Base-by-base conservation (phyloP, 2,888 invertebrate genomes). In the Limenitis camilla region DNA sequence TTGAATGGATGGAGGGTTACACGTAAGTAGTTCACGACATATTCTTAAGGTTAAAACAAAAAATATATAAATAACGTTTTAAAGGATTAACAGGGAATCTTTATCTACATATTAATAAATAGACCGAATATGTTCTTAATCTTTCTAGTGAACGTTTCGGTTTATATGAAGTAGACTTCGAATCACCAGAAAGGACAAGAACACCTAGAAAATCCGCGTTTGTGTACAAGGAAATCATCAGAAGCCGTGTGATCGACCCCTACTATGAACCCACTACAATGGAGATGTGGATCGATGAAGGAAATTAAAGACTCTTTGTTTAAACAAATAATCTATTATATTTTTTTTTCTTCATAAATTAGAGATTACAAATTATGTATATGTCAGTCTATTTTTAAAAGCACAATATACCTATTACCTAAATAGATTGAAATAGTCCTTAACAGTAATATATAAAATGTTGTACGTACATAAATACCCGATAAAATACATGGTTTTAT, bases 131-230 rank as follows among this genome's bases (percentile, higher is more conserved):
- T n/a, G n/a, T 42, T 31, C 19, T 19, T 54, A 50, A 61, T 52
- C 56, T 66, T 81, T 79, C 46, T 73, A 92, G 92, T 9, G 86
- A 89, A 60, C 88, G 88, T 63, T 94, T 92, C 70, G 94, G 94
- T 5, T 61, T 94, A 0, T 91, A 91, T 65, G 72, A 88, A 30
- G 92, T 94, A 0, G 89, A 94, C 71, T 92, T 92, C 68, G 77
- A 80, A 9, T 89, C 90, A 59, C 88, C 90, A 0, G 78, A 81
- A 1, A 89, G 91, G 62, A 83, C 89, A 0, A 88, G 94, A 62
- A 90, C 88, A 0, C 88, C 91, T 0, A 92, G 92, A 66, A 81
- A 84, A 40, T 93, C 93, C 0, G 89, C 89, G 0, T 66, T 78
- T 41, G 88, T 89, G 59, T 90, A 88, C 71, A 89, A 88, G 61